phyloP scores from a whole-genome alignment of 2,113 vertebrate genomes.

The Pyrgilauda ruficollis region DNA sequence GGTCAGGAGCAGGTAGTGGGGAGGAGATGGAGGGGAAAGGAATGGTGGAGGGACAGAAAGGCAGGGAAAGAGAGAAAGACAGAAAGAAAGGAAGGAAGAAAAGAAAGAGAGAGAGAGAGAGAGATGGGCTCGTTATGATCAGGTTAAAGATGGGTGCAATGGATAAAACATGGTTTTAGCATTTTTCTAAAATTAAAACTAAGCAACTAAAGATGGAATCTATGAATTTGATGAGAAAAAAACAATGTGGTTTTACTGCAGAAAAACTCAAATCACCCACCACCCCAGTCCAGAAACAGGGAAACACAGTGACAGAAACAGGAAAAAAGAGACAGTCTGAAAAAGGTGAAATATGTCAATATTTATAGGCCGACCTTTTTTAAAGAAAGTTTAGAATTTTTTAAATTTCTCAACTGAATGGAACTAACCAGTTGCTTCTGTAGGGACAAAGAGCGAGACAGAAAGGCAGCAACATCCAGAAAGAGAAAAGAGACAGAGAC shows the following conservation, averaged over 20 bases:
- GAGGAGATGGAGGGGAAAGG: slow-evolving; percentile 40
- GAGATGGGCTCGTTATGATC: slow-evolving; percentile 42
- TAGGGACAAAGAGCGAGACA: slow-evolving; percentile 56
- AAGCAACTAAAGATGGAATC: slow-evolving; percentile 48
- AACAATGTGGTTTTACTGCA: slow-evolving; percentile 56
- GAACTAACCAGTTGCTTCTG: slow-evolving; percentile 82
- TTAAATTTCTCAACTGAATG: slow-evolving; percentile 51
- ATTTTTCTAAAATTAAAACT: slow-evolving; percentile 54
- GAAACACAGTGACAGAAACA: slow-evolving; percentile 17
- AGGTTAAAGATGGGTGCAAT: slow-evolving; percentile 46
- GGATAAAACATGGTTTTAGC: slow-evolving; percentile 53
- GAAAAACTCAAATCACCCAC: slow-evolving; percentile 50
- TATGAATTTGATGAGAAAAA: slow-evolving; percentile 68
- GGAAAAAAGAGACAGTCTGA: slow-evolving; percentile 21
- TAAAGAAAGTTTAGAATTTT: slow-evolving; percentile 41
- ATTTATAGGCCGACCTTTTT: slow-evolving; percentile 9
- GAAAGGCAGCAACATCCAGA: slow-evolving; percentile 49
- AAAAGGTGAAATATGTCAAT: slow-evolving; percentile 13
- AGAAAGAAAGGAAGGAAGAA: neutral
- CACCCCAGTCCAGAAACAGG: slow-evolving; percentile 35
- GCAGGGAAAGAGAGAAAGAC: slow-evolving; percentile 7
- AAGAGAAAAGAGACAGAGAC: slow-evolving; percentile 56
- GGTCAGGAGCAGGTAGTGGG: slow-evolving; percentile 45
- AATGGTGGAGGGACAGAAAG: neutral
- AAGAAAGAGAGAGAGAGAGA: neutral